Base-by-base conservation (phyloP, 2,797 vertebrate genomes). In the Chromobotia macracanthus region DNA sequence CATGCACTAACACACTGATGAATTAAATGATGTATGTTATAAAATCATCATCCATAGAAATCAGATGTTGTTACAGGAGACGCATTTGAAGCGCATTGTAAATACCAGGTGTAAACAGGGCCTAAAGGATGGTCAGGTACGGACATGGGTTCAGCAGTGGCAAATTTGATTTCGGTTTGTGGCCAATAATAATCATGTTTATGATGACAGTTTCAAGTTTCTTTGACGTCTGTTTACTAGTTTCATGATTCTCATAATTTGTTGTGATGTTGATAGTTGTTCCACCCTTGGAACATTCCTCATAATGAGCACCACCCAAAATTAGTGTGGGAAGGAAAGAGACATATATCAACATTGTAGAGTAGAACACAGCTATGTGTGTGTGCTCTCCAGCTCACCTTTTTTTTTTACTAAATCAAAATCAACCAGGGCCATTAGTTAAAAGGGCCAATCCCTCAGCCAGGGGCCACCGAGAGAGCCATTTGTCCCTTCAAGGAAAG, bases 401-500 rank as follows among this genome's bases (percentile, higher is more conserved):
- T 31, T 70, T 55, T 48, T 35, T 66, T 23, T 21, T 16, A 35
- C n/a, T 41, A 78, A 68, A 74, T 53, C 13, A 61, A 16, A 61
- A 48, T 78, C 51, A 55, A 23, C 18, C 63, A 61, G 18, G 13
- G 80, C 55, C 72, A 84, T 85, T 80, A 84, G 79, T 82, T 66
- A 35, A 63, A 58, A 71, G 73, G 82, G 74, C 77, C 86, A 84
- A 89, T 92, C 80, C 68, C 73, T 92, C 87, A 88, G 48, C 51
- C 70, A 3, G 69, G 25, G 66, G 61, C n/a, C 41, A 50, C 82
- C 80, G 61, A 28, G 87, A 84, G 85, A 89, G 85, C 81, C 69
- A 87, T 90, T 89, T 89, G 86, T 91, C 88, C 88, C 76, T 85
- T 83, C 78, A 75, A 82, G 87, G 84, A 84, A 87, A 77, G 65